Base-by-base conservation (phyloP, 2,113 vertebrate species). In the Chinchilla lanigera region DNA sequence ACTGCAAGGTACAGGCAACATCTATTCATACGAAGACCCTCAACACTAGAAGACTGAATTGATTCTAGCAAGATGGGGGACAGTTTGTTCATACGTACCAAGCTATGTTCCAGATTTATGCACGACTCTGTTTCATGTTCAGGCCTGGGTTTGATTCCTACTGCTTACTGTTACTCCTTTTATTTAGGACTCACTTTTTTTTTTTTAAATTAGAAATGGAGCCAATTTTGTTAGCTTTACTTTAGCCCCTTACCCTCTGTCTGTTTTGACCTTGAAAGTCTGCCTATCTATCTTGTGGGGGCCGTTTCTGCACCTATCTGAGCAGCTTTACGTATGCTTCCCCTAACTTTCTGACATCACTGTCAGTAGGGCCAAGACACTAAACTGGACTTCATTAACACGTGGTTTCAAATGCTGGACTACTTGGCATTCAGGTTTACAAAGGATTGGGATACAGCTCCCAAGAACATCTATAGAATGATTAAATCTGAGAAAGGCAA, bases 381-480 rank as follows among this genome's bases (percentile, higher is more conserved):
- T 80, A 69, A 50, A 84, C 33, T 16, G 50, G 52, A 63, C 33
- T 90, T 90, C 81, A n/a, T 81, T 77, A 38, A 47, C 56, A 54
- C 3, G 30, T 58, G 54, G n/a, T 54, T 88, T 87, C 58, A 65
- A 87, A 90, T 90, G 84, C 69, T 77, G 61, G 93, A 58, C 16
- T 95, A 17, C 54, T 89, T 82, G 38, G 30, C n/a, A 92, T 92
- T 92, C 26, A 26, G 90, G n/a, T 88, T 92, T 85, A 84, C n/a
- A 22, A 95, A 85, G 44, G 88, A 81, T 52, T 93, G 87, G 50
- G 38, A 90, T 71, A 92, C n/a, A 3, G 28, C 61, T 96, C 73
- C 47, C 95, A 91, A 96, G 82, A 22, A 58, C 5, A 92, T 30
- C 26, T 69, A 93, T 44, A 77, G 81, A 82, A 91, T 77, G 7